Evolutionary conservation across 2,797 vertebrate species (phyloP), one percentile per base, ranked within the genome.

Genomic region (Cephalopachus bancanus): DNA sequence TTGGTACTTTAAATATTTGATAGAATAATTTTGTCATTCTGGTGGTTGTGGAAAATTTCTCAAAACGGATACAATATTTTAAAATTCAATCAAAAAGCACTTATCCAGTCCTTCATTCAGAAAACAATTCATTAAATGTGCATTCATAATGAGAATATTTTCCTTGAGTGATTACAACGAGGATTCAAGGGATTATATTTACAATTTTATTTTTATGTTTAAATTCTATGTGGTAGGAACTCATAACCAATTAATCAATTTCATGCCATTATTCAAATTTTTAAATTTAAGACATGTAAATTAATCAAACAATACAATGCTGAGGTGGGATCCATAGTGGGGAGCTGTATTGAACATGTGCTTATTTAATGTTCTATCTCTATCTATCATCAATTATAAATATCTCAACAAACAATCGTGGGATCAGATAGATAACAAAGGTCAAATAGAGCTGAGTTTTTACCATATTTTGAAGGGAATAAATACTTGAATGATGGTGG

Each of bases 141-240:
- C 72, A 92, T 83, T 92, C 64, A 65, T 53, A 87, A 62, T 64
- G 59, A 95, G 89, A 86, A 10, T 53, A 88, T 80, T 85, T 90
- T 93, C 81, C 76, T 81, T 93, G 76, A 74, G 10, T 62, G 78
- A 91, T 85, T 93, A 91, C 55, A 83, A 65, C 33, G 85, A 94
- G 83, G 80, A 75, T 69, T 78, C 53, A 83, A 71, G 91, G 76
- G 75, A 62, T 69, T 37, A 11, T n/a, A 88, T 83, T 95, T 95
- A 96, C 24, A 59, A 74, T 85, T 97, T 90, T 91, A 81, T 69
- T 83, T 96, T 94, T 76, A 93, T 76, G 75, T 81, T 83, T 95
- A 80, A 74, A 59, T 95, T 57, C 72, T 71, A 74, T 0, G 14
- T 71, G 59, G 87, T 26, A 33, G 71, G 74, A 96, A 94, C 51